Base-by-base conservation (phyloP, 2,888 invertebrate genomes). In the Agrochola circellaris region DNA sequence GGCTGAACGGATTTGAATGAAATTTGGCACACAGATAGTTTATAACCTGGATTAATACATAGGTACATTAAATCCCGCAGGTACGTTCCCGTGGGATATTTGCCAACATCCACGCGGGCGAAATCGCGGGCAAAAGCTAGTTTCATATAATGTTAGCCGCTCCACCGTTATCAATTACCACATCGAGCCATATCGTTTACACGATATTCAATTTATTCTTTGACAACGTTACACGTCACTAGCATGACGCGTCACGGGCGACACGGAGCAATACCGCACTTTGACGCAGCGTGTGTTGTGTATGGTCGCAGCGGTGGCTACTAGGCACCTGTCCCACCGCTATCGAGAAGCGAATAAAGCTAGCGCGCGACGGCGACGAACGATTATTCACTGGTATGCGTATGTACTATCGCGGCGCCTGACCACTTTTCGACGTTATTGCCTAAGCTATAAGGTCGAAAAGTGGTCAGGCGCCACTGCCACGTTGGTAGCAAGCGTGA, bases 241-340 rank as follows among this genome's bases (percentile, higher is more conserved):
- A 7, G 23, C 58, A 64, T 76, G 56, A 56, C 62, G 26, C 23
- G 82, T 30, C 54, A 82, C 34, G 6, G 13, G 2, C 26, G 23
- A 26, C 30, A 73, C 17, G 17, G 11, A 23, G 5, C 8, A 82
- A 77, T 64, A 62, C 65, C 77, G 83, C 84, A 80, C 76, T 64
- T 81, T 81, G 65, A 73, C 61, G 62, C 61, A 86, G 76, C 83
- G 89, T 75, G 66, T 54, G 73, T 56, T 30, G 42, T 64, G 60
- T 64, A 78, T 34, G 73, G 66, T 69, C 70, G 48, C 45, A 75
- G 66, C 38, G 30, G 61, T 30, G 64, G 66, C 54, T 70, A 34
- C 67, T 58, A 60, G 34, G 58, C 60, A 60, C 34, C n/a, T 17
- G 60, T 20, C 20, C 34, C 20, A 68, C 34, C 7, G n/a, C 11